Evolutionary conservation across 2,797 vertebrate species (phyloP).

Genomic region (Meriones psammophilus): DNA sequence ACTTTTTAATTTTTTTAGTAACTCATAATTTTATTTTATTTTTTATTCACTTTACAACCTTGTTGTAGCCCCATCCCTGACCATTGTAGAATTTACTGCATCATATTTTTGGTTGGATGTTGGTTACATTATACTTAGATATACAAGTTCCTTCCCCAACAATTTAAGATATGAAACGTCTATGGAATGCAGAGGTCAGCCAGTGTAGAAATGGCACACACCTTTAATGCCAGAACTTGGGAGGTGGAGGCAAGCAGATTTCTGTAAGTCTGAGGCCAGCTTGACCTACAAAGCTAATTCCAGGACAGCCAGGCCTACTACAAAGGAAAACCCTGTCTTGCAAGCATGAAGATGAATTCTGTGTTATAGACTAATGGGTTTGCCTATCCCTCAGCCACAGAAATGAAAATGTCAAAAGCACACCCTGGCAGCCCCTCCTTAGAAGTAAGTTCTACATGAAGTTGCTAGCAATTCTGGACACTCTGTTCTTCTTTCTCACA

Average conservation of each 20-base stretch:
- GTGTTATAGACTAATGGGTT: neutral
- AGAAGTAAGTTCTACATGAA: constrained; percentile 19
- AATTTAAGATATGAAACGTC: neutral
- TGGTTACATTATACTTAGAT: neutral
- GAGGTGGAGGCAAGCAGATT: neutral
- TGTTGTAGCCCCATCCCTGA: too few relatives aligned
- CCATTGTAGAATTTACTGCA: neutral
- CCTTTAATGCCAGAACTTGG: neutral
- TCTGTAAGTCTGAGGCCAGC: neutral
- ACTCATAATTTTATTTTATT: too few relatives aligned
- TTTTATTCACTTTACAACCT: too few relatives aligned
- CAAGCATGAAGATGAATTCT: neutral
- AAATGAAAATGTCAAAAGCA: constrained; percentile 11
- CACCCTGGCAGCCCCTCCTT: neutral
- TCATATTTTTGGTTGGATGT: neutral
- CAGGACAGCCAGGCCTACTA: neutral
- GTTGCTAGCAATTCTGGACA: neutral
- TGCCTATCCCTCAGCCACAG: neutral
- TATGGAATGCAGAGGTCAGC: neutral
- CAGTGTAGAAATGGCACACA: neutral
- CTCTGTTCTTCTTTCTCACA: neutral
- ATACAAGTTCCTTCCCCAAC: neutral
- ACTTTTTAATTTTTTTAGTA: too few relatives aligned
- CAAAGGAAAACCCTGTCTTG: neutral
- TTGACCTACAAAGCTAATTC: neutral